phyloP scores from a whole-genome alignment of 2,888 invertebrate species.

The Rhorus exstirpatorius region DNA sequence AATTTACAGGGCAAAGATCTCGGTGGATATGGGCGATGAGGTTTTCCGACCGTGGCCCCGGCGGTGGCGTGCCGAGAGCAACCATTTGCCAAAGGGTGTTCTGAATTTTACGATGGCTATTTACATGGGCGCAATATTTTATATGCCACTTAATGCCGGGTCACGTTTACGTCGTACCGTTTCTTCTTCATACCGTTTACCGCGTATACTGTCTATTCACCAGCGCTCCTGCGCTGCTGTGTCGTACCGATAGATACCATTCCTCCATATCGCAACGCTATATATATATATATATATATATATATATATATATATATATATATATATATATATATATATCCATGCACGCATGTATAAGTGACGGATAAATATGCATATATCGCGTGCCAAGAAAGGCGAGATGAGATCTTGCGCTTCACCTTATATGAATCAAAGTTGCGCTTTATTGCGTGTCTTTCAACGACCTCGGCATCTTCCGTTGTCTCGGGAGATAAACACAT shows the following conservation, averaged over 20 bases:
- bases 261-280: constrained; percentile 4
- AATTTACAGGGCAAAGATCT: constrained; percentile 75
- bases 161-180: constrained; percentile 81
- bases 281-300: constrained; percentile 14
- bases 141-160: constrained; percentile 84
- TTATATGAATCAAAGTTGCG: constrained; percentile 83
- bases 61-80: constrained; percentile 71
- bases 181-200: constrained; percentile 49
- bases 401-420: constrained; percentile 73
- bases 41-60: constrained; percentile 67
- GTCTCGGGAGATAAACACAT: constrained; percentile 37
- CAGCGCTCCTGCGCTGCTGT: constrained; percentile 23
- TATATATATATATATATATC: too few relatives aligned
- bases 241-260: constrained; percentile 56
- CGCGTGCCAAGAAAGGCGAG: too few relatives aligned
- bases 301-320: constrained; percentile 9
- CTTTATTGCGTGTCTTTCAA: constrained; percentile 75
- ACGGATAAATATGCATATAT: constrained; percentile 3
- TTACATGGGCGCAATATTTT: constrained; percentile 85
- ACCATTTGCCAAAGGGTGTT: constrained; percentile 75
- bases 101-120: constrained; percentile 83
- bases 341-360: not conserved
- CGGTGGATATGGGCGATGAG: constrained; percentile 69
- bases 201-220: constrained; percentile 24
- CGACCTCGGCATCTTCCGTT: constrained; percentile 35